Base-by-base conservation (phyloP, 2,797 vertebrate genomes). In the Aldrovandia affinis region DNA sequence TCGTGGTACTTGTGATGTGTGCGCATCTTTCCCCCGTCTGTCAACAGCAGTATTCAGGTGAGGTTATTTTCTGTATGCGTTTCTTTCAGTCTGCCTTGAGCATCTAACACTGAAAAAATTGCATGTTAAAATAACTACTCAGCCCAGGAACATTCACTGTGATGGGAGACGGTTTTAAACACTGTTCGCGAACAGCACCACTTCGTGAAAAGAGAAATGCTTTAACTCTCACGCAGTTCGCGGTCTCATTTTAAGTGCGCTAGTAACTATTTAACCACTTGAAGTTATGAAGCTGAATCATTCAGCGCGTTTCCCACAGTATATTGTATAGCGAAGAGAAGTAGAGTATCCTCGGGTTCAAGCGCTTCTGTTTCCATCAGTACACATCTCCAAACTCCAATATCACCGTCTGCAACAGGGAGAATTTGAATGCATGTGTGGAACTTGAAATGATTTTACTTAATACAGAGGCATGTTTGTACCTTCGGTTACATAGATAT, bases 401-500 rank as follows among this genome's bases (percentile, higher is more conserved):
- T 70, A 83, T n/a, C 86, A 81, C 84, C n/a, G 86, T 81, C 22
- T 55, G 18, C 28, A 36, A 57, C 4, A 20, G 2, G 63, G 61
- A 81, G 4, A 33, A 88, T 83, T 80, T 28, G 33, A 75, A 83
- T 86, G 87, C 86, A 86, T 85, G 75, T 86, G 65, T 86, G 87
- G 61, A 90, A 91, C 84, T 82, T 83, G 88, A 89, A 92, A 88
- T 92, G 90, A 63, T 70, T 90, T 86, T 83, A 78, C 85, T 89
- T 89, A 91, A 78, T 73, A 70, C 63, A 55, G 30, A 88, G 68
- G 87, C 77, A 86, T 80, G 84, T 81, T 80, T 77, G 75, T 70
- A 50, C 87, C 88, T 85, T 57, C 78, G 73, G 59, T 78, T 52
- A 88, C 80, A 78, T 55, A 79, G 83, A 89, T 83, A 91, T 81